Base-by-base conservation (phyloP, 2,113 vertebrate species). In the Mastomys natalensis region DNA sequence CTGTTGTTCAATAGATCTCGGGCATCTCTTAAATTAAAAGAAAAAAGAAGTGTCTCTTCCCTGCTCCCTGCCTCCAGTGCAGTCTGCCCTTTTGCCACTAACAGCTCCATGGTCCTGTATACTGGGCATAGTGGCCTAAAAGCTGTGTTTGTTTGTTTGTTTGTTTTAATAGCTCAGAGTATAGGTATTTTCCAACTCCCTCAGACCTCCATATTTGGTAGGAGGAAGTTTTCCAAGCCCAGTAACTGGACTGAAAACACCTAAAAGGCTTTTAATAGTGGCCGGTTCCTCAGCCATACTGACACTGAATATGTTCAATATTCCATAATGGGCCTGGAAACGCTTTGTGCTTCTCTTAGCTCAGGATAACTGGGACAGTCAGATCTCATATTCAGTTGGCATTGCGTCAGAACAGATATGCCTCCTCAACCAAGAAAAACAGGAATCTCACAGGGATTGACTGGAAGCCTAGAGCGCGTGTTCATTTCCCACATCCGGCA, bases 381-480 rank as follows among this genome's bases (percentile, higher is more conserved):
- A 45, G 93, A 96, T 81, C 60, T 17, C 22, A 53, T 58, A 66
- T 93, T 93, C 78, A 80, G 29, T 37, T 95, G 95, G 84, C 87
- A 88, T 85, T 2, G 3, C 5, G 5, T 90, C 87, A 53, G 22
- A 94, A 93, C 53, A 85, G 74, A 97, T 73, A 87, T 90, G 80
- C 74, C 95, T 91, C 43, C 81, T 94, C 93, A 93, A 91, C 55
- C 80, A 93, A 53, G 84, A 85, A 82, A 78, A 94, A 64, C n/a
- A 85, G 13, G 51, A 97, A 37, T 86, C 78, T 72, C 26, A 10
- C 26, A 62, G 15, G 84, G 58, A 93, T 48, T 85, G 64, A 76
- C 74, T 43, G 48, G 74, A 91, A 95, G 70, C 22, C 73, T 58
- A 89, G 77, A 93, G 51, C 6, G 0, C 48, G 43, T 66, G 55